Base-by-base conservation (phyloP, 2,797 vertebrate species). In the Hypotaenidia okinawae region DNA sequence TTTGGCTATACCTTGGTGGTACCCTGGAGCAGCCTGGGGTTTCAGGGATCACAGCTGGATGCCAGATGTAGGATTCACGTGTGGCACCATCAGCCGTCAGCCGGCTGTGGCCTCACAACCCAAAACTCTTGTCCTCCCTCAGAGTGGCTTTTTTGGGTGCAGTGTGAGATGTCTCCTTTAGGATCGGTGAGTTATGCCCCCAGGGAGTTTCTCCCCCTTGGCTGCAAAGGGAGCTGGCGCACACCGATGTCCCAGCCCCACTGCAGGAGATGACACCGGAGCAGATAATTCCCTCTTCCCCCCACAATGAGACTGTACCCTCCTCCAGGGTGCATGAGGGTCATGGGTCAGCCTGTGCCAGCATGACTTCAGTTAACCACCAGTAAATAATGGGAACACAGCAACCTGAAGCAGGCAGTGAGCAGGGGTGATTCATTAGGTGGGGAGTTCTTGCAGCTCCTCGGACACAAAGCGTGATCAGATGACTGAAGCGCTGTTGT, bases 301-400 rank as follows among this genome's bases (percentile, higher is more conserved):
- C 35, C 45, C 2, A 0, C 2, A 0, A 47, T 23, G 11, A 47
- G 66, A 8, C 33, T 4, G 2, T 49, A 41, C 17, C 54, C 33
- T 73, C 33, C 67, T 51, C 23, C 28, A 4, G 12, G 9, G 18
- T 4, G 25, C 5, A 4, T 0, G 3, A 80, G 62, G 27, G 41
- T 18, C 39, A 28, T 14, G 4, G n/a, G 47, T 43, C 84, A 25
- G 5, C 23, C 27, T 16, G 27, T 55, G 33, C 27, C 13, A 43
- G 5, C 0, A 6, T 0, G 1, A 10, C 58, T 59, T 66, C 4
- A 2, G 30, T 76, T 59, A 87, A 32, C 25, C 39, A n/a, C 45
- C 2, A 0, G 54, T 61, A 9, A 89, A 35, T 3, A 27, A 32
- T 6, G 2, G 35, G 21, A 32, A 5, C 1, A 1, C 21, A 28